phyloP scores from a whole-genome alignment of 2,113 vertebrate genomes.

The Etheostoma cragini region DNA sequence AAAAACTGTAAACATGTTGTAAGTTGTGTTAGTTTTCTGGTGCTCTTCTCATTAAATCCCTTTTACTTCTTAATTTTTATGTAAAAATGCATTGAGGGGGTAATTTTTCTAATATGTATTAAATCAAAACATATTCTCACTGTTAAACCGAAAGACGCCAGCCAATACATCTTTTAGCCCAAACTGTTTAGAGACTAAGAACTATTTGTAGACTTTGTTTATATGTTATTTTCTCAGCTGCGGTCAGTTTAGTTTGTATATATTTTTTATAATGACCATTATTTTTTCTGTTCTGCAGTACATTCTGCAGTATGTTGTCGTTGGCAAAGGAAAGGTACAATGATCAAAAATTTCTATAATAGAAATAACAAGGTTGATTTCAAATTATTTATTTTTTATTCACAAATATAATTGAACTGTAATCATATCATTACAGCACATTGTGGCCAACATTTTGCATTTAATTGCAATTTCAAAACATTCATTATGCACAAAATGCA shows the following conservation, averaged over 20 bases:
- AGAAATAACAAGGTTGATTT: neutral
- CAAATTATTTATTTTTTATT: constrained; percentile 71
- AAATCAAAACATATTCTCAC: neutral
- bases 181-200: neutral
- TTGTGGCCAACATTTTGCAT: constrained; percentile 8
- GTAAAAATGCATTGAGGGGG: neutral
- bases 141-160: neutral
- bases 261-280: neutral
- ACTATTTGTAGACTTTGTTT: neutral
- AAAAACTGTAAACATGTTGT: too few species aligned
- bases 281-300: neutral
- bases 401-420: constrained; percentile 72
- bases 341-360: neutral
- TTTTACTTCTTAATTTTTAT: too few species aligned
- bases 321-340: neutral
- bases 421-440: constrained; percentile 56
- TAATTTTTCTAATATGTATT: too few species aligned
- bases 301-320: neutral
- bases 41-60: too few species aligned
- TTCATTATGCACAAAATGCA: constrained; percentile 44
- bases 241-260: neutral
- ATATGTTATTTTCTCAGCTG: neutral
- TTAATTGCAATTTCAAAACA: constrained; percentile 19
- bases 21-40: too few species aligned
- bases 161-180: neutral